A percentile compares a stretch with the other conserved stretches of the same genome.
Evolutionary conservation across 2,888 invertebrate genomes (phyloP).

Genomic region (Deilephila elpenor): DNA sequence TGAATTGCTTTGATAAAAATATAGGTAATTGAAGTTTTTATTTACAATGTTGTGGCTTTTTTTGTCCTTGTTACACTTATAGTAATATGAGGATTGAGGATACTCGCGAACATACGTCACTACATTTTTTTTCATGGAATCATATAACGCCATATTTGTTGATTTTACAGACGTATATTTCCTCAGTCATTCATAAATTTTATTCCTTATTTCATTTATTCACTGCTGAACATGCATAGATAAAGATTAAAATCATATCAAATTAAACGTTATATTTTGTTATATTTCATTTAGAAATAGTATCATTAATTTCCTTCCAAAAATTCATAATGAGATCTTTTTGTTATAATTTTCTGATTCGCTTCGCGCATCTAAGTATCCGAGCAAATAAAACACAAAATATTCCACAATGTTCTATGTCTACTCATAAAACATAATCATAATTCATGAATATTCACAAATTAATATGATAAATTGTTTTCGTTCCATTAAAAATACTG

Average conservation of each 20-base stretch:
- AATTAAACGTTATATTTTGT: neutral
- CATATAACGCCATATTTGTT: no score
- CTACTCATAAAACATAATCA: neutral
- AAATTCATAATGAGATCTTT: neutral
- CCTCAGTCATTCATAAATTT: no score
- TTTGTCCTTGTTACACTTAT: neutral
- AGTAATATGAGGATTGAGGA: no score
- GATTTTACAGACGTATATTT: no score
- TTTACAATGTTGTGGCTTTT: neutral
- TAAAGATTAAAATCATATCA: no score
- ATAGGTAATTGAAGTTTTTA: neutral
- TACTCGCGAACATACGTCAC: no score
- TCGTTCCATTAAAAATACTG: constrained; percentile 7
- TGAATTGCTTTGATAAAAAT: neutral
- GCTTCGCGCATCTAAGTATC: neutral
- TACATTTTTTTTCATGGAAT: no score
- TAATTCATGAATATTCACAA: constrained; percentile 22
- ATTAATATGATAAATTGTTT: constrained; percentile 17
- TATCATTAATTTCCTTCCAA: neutral
- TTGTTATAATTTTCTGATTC: neutral
- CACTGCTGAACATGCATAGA: no score
- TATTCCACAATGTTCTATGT: neutral
- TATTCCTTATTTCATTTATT: no score
- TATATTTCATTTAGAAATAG: neutral
- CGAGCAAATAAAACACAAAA: neutral